Percentiles rank a stretch among this genome's conserved stretches.
Evolutionary conservation across 1,140 invertebrate genomes (phyloP).

Genomic region (Acyrthosiphon pisum): DNA sequence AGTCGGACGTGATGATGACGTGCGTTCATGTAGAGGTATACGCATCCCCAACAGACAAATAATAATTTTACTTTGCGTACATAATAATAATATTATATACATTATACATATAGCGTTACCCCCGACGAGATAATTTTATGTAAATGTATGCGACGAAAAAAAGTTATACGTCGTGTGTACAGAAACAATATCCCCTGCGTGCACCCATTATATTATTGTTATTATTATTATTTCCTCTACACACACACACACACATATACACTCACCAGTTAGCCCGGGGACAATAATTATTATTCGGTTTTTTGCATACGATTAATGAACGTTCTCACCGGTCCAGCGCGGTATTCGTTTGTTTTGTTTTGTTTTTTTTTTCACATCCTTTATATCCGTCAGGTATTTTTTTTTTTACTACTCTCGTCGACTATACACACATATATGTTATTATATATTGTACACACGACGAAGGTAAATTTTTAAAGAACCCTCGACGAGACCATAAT

Average conservation of each 20-base stretch:
- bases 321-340: conserved; percentile 53
- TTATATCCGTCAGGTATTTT: conserved; percentile 38
- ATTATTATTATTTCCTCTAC: conserved; percentile 34
- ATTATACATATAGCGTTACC: background rate
- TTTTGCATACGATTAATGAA: conserved; percentile 56
- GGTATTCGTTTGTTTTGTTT: conserved; percentile 38
- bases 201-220: conserved; percentile 30
- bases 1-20: background rate
- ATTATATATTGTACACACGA: background rate
- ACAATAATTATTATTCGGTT: conserved; percentile 56
- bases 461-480: conserved; percentile 32
- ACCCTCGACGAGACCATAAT: conserved; percentile 33
- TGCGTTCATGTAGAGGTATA: background rate
- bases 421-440: no score
- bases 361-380: conserved; percentile 19
- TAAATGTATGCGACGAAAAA: conserved; percentile 43
- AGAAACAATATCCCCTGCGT: conserved; percentile 54
- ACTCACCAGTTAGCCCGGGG: conserved; percentile 34
- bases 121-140: conserved; percentile 52
- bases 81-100: background rate
- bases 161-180: background rate
- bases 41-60: background rate
- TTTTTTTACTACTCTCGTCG: conserved; percentile 22
- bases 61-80: background rate
- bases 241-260: background rate